phyloP scores from a whole-genome alignment of 2,888 invertebrate species.

The Nasonia oneida region DNA sequence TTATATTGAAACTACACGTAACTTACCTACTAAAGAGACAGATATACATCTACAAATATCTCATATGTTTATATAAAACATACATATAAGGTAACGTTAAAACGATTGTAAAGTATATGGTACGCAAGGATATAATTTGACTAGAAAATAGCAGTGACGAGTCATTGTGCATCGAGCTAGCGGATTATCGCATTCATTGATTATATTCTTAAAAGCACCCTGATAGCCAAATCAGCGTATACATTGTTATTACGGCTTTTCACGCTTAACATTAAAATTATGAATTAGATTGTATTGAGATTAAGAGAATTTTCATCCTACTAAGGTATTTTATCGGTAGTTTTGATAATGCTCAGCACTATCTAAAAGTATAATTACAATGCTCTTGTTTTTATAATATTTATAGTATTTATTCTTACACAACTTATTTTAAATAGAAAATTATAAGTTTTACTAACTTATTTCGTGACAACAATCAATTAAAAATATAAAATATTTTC shows the following conservation, averaged over 20 bases:
- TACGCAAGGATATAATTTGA: conserved; percentile 42
- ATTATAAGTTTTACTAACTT: background rate
- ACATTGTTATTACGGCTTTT: conserved; percentile 28
- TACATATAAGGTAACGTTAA: conserved; percentile 20
- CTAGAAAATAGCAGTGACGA: conserved; percentile 49
- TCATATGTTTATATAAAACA: background rate
- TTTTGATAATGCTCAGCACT: conserved; percentile 29
- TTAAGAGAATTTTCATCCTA: background rate
- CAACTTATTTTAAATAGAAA: background rate
- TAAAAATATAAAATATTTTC: no score
- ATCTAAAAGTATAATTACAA: conserved; percentile 1
- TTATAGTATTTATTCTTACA: background rate
- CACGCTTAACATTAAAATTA: background rate
- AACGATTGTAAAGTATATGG: conserved; percentile 13
- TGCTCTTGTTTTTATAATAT: background rate
- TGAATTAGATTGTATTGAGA: background rate
- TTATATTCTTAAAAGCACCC: conserved; percentile 37
- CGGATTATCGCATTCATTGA: conserved; percentile 9
- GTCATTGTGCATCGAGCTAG: conserved; percentile 36
- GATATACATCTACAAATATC: conserved; percentile 40
- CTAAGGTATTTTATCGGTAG: background rate
- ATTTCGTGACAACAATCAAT: background rate
- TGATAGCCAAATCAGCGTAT: conserved; percentile 45
- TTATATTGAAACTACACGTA: conserved; percentile 28
- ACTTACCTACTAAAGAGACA: conserved; percentile 33